Evolutionary conservation across 2,888 invertebrate genomes (phyloP), one percentile per base, ranked within the genome.

Genomic region (Oscheius sp.): DNA sequence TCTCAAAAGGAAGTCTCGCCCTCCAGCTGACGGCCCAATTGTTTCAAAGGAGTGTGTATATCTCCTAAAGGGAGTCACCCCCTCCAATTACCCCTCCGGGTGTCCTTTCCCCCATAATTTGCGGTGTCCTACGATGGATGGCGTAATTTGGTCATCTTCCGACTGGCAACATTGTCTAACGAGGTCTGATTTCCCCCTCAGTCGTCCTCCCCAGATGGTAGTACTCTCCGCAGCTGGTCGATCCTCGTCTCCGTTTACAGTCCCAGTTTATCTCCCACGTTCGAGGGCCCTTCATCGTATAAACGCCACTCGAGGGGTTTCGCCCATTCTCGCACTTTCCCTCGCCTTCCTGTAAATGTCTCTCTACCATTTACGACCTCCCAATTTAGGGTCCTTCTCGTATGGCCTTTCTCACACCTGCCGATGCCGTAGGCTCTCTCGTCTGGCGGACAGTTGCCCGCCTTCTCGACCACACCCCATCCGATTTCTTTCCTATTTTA

Each of bases 241-340:
- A 9, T 18, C n/a, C 58, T 12, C 21, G 2, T 13, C 66, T 66
- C 21, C 66, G 66, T 49, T 66, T 66, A 66, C 66, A 25, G 66
- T 66, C 35, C 49, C 66, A 64, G 64, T 64, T 64, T 64, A 64
- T 64, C 61, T 45, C n/a, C n/a, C 61, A 61, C 61, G 61, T 21
- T 41, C 61, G 41, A 41, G 61, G 25, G 59, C 5, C 23, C 43
- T 45, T 41, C 41, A 41, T 43, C 18, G 61, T 43, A 61, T 61
- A 55, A 61, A 41, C n/a, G n/a, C 35, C 61, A 41, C 61, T 43
- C 41, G 41, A 35, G 21, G 18, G 29, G 45, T 46, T 7, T n/a
- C 46, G 13, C n/a, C 46, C 9, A 9, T 63, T 25, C 41, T 12
- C 35, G 16, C 61, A 25, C 41, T 61, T 2, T 61, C 61, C 13